phyloP scores from a whole-genome alignment of 1,140 invertebrate genomes.

The Portunus trituberculatus region DNA sequence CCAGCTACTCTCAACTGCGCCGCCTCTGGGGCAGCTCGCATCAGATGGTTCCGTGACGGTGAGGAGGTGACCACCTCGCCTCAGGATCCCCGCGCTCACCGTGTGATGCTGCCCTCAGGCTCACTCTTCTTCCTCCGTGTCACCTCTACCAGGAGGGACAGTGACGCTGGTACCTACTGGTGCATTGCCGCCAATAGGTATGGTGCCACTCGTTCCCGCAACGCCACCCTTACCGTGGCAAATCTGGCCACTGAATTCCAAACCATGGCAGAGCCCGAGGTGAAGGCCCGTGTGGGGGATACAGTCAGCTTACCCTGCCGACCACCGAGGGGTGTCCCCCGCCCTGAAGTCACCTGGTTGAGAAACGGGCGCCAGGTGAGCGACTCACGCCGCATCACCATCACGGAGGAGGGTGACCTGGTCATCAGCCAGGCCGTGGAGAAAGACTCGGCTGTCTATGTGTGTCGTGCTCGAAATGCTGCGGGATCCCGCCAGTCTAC shows the following conservation, averaged over 20 bases:
- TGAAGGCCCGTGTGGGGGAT: slow-evolving; percentile 35
- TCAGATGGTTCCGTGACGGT: slow-evolving; percentile 55
- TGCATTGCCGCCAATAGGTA: slow-evolving; percentile 42
- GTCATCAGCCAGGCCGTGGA: slow-evolving; percentile 14
- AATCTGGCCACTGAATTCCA: slow-evolving; percentile 26
- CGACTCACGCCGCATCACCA: neutral
- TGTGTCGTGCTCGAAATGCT: slow-evolving; percentile 12
- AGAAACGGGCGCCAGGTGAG: slow-evolving; percentile 43
- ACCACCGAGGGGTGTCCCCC: neutral
- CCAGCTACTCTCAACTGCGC: slow-evolving; percentile 51
- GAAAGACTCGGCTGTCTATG: slow-evolving; percentile 27
- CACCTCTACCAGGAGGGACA: slow-evolving; percentile 39
- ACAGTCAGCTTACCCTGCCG: slow-evolving; percentile 22
- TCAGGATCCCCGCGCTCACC: slow-evolving; percentile 46
- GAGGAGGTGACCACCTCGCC: slow-evolving; percentile 44
- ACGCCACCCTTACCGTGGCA: slow-evolving; percentile 51
- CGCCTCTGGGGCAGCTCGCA: slow-evolving; percentile 41
- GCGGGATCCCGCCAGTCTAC: neutral
- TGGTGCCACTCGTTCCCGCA: slow-evolving; percentile 31
- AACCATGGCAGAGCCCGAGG: neutral
- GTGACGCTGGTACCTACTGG: slow-evolving; percentile 49
- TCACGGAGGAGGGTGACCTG: slow-evolving; percentile 6
- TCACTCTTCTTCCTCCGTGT: slow-evolving; percentile 56
- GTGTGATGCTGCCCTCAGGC: slow-evolving; percentile 37
- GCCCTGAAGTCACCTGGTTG: slow-evolving; percentile 35